Base-by-base conservation (phyloP, 1,140 invertebrate species). In the Philopotamus ludificatus region DNA sequence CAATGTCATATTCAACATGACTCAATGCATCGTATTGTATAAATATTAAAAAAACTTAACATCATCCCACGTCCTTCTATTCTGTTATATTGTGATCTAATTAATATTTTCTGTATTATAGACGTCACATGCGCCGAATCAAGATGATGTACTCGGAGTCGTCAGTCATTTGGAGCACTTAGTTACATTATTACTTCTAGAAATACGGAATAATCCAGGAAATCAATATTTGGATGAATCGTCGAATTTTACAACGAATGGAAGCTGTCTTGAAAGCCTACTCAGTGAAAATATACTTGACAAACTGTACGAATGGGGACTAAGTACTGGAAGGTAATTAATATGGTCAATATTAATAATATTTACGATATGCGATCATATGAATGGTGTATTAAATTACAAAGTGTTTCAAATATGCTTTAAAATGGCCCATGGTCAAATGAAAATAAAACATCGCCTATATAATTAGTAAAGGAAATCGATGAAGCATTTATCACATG, bases 161-260 rank as follows among this genome's bases (percentile, higher is more conserved):
- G 89, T 95, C 1, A 95, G 93, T 77, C 93, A 97, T 73, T 78
- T 98, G 73, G 93, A 95, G 73, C 93, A 96, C 74, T 91, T 98
- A 87, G 85, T 91, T 2, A 92, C 90, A 0, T 79, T 98, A n/a
- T 78, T 98, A 10, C 81, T 95, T 2, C 82, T 93, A 64, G 95
- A 98, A 77, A 79, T 92, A 63, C 42, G 68, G 21, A 41, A 78
- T 76, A 0, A 70, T 72, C 20, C 78, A 73, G 1, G 63, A 73
- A n/a, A 74, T 76, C 68, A 74, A 76, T 42, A 73, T 60, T 49
- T 50, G 68, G 0, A 77, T 81, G 73, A 82, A 75, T 67, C 75
- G 73, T 67, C 70, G 16, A 71, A 71, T 73, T 73, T 77, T 74
- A 66, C 75, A 73, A 61, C 77, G 74, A 69, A 72, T 15, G 86